phyloP scores from a whole-genome alignment of 2,113 vertebrate genomes.

The Malurus elegans region DNA sequence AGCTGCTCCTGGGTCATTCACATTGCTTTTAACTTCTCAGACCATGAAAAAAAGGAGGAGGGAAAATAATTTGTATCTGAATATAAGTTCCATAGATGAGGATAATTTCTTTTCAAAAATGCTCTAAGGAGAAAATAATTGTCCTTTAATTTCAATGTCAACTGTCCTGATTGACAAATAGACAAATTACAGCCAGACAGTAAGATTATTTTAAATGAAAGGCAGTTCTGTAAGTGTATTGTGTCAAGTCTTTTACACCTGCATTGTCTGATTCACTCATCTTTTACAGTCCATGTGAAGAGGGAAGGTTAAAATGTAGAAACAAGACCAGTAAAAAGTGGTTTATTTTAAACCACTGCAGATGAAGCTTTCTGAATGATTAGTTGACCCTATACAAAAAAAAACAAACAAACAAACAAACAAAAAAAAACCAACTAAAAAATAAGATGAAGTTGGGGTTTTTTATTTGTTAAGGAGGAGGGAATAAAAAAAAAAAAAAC shows the following conservation, averaged over 20 bases:
- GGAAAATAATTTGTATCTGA: not conserved
- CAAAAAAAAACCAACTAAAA: not conserved
- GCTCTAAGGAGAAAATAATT: not conserved
- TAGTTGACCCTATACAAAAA: not conserved
- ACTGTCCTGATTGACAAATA: not conserved
- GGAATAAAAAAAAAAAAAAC: not conserved
- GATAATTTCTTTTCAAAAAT: not conserved
- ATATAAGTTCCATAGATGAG: not conserved
- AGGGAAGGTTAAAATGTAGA: not conserved
- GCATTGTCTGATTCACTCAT: not conserved
- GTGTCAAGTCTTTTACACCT: not conserved
- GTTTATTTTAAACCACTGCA: not conserved
- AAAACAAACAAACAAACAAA: not conserved
- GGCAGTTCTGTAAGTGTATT: not conserved
- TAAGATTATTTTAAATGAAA: not conserved
- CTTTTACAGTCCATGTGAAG: not conserved
- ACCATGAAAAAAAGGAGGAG: not conserved
- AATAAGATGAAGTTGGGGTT: not conserved
- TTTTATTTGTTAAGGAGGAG: not conserved
- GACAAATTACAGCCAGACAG: not conserved
- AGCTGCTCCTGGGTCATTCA: not conserved
- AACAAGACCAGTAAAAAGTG: not conserved
- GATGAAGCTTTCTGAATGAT: not conserved
- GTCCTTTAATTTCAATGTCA: not conserved
- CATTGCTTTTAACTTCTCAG: not conserved